These are phyloP conservation scores for Melanotaenia parkinsoni DNA, from an alignment of 2,797 vertebrate genomes.

Conservation along the genomic window DNA sequence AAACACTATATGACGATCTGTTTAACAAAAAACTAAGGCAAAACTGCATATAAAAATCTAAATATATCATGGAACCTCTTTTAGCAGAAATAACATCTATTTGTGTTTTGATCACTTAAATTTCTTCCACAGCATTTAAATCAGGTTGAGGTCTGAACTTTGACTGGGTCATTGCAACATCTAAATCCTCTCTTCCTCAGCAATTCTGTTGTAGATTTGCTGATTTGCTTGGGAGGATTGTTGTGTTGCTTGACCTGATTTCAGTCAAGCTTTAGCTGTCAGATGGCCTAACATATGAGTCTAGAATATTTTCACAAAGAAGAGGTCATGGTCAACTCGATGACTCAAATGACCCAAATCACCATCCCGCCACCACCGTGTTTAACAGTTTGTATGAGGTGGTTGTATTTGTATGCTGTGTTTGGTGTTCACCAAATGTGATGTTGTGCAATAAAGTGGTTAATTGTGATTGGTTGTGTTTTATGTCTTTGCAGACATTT, in stretches of 20 bases:
- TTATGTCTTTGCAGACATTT: too few species aligned
- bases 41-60: too few species aligned
- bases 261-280: neutral
- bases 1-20: too few species aligned
- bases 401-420: neutral
- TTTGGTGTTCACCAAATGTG: neutral
- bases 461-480: neutral
- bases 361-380: neutral
- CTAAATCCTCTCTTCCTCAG: too few species aligned
- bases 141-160: too few species aligned
- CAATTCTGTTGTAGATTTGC: too few species aligned
- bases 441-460: neutral
- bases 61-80: too few species aligned
- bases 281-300: neutral
- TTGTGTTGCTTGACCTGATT: neutral
- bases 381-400: neutral
- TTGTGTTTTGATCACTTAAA: too few species aligned
- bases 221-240: neutral
- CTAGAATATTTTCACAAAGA: neutral
- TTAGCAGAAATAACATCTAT: too few species aligned
- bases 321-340: neutral
- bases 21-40: too few species aligned
- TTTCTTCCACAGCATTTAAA: neutral
- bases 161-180: too few species aligned
- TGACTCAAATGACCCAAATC: neutral